Evolutionary conservation across 2,797 vertebrate genomes (phyloP), one percentile per base, ranked within the genome.

Genomic region (Anguilla marmorata): DNA sequence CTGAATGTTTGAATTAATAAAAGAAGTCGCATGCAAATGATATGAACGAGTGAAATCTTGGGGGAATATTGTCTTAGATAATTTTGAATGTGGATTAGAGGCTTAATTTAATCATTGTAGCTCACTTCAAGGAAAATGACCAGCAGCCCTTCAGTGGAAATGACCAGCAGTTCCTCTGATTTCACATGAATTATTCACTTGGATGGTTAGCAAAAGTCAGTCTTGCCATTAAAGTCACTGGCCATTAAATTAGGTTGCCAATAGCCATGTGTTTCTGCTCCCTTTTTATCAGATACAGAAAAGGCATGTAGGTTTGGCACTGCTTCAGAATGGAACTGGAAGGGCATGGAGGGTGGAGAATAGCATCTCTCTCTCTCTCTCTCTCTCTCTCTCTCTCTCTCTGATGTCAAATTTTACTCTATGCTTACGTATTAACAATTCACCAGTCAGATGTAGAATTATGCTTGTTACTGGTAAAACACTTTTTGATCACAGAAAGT

Each of bases 151-250:
- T 85, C 6, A 41, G n/a, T 58, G 52, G 50, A 88, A 54, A 85
- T 85, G 52, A 66, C 30, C 84, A 58, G 6, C 33, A 63, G 88
- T 72, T 54, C 50, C 30, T 82, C 74, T 85, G 37, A 45, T 86
- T 83, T 86, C 27, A 60, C 74, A 82, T 88, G 58, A 86, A 88
- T 86, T 80, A 76, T 86, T 86, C 21, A 88, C n/a, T n/a, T 7
- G n/a, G 45, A 11, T 1, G 7, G 45, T 82, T 48, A n/a, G 12
- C 41, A n/a, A 82, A 82, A 12, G 19, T 7, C 21, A 50, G 41
- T 60, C 27, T 66, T 27, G 41, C 3, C 41, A 0, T 45, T 45
- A 45, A 45, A 45, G 41, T 52, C 48, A 21, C 0, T 4, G 1
- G 0, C 27, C 27, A 63, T 58, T 9, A 45, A 84, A 74, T 86